Evolutionary conservation across 30 jellyfish, hydroid and myxozoan species (phyloP).

Genomic region (Aurelia coerulea): DNA sequence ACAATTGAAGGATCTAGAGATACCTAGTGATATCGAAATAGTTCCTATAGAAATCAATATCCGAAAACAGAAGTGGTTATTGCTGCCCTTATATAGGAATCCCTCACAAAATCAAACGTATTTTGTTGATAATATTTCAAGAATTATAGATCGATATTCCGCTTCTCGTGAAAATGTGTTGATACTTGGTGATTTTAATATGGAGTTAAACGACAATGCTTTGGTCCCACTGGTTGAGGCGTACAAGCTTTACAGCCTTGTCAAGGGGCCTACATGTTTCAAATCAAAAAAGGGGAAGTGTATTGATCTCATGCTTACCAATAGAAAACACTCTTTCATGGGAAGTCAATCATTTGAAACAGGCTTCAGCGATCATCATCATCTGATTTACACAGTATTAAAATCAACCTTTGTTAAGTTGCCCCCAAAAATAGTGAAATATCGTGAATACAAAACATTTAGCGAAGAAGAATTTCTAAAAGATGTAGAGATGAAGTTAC

Average conservation of each 20-base stretch:
- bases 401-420: no score
- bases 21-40: constrained; percentile 37
- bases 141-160: background rate
- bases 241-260: background rate
- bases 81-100: background rate
- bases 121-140: background rate
- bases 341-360: no score
- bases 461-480: no score
- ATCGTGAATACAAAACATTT: no score
- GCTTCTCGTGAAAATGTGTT: constrained; percentile 23
- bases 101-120: constrained; percentile 7
- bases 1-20: constrained; percentile 29
- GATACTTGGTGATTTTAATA: background rate
- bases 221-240: constrained; percentile 6
- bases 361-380: no score
- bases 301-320: no score
- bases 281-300: constrained; percentile 7
- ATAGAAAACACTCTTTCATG: no score
- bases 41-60: constrained; percentile 13
- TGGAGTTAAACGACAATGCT: background rate
- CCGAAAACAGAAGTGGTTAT: constrained; percentile 30
- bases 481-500: no score
- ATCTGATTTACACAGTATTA: no score
- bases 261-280: constrained; percentile 22
- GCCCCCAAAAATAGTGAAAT: no score